These are phyloP conservation scores for Elysia crispata DNA, from an alignment of 2,888 invertebrate genomes.

Conservation along the genomic window DNA sequence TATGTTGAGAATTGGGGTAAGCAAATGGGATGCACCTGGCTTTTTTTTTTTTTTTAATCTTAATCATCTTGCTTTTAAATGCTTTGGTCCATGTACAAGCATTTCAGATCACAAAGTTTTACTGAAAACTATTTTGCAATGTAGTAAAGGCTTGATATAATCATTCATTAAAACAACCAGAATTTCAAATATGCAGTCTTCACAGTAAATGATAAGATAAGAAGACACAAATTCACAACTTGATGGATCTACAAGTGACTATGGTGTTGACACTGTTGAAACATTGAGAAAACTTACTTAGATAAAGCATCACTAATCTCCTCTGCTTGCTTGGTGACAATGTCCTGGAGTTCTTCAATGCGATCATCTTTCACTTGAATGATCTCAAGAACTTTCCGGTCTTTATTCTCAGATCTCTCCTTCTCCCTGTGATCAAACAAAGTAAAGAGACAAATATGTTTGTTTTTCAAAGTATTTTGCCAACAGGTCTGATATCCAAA, in stretches of 20 bases:
- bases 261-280: not conserved
- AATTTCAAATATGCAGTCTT: not conserved
- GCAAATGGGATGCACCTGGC: too few species aligned
- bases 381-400: slow-evolving; percentile 75
- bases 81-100: too few species aligned
- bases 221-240: not conserved
- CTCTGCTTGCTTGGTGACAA: slow-evolving; percentile 61
- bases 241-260: not conserved
- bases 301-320: slow-evolving; percentile 64
- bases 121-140: too few species aligned
- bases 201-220: not conserved
- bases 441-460: too few species aligned
- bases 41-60: too few species aligned
- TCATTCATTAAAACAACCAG: too few species aligned
- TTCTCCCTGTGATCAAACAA: slow-evolving; percentile 70
- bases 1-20: too few species aligned
- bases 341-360: slow-evolving; percentile 70
- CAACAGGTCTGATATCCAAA: too few species aligned
- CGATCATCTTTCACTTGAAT: slow-evolving; percentile 74
- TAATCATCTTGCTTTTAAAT: too few species aligned
- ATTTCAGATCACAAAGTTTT: too few species aligned
- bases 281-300: slow-evolving; percentile 56
- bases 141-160: too few species aligned
- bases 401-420: slow-evolving; percentile 75
- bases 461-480: too few species aligned